Conservation (phyloP, 2,797 vertebrate species). For the Premnoplex brunnescens region DNA sequence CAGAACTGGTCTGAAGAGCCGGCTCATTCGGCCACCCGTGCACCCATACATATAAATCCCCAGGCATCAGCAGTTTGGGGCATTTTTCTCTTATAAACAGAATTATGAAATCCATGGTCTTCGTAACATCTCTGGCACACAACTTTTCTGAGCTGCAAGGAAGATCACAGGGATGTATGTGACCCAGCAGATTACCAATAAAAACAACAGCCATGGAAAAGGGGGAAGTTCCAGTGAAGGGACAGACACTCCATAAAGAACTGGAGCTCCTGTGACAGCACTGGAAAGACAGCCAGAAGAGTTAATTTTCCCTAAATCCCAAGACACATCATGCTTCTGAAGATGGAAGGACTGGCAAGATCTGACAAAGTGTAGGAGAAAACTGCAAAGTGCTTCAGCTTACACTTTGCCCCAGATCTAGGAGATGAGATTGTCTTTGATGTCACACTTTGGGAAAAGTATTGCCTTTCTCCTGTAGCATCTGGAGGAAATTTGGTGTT, state of each 20-base stretch:
- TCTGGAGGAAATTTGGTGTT: not conserved
- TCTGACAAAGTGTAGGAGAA: not conserved
- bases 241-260: not conserved
- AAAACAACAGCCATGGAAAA: not conserved
- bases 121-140: not conserved
- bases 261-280: accelerated
- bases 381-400: not conserved
- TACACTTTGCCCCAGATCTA: not conserved
- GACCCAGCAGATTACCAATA: not conserved
- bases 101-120: not conserved
- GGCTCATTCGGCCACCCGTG: not conserved
- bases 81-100: not conserved
- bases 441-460: not conserved
- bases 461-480: not conserved
- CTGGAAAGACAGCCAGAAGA: not conserved
- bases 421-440: not conserved
- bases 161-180: not conserved
- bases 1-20: not conserved
- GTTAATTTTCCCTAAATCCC: not conserved
- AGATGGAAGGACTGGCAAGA: not conserved
- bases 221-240: not conserved
- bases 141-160: not conserved
- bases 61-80: not conserved
- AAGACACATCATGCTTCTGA: not conserved
- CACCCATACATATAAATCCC: not conserved